Percentiles rank a stretch among this genome's conserved stretches.
Conservation (phyloP, 2,888 invertebrate species). For the Glomeris marginata region DNA sequence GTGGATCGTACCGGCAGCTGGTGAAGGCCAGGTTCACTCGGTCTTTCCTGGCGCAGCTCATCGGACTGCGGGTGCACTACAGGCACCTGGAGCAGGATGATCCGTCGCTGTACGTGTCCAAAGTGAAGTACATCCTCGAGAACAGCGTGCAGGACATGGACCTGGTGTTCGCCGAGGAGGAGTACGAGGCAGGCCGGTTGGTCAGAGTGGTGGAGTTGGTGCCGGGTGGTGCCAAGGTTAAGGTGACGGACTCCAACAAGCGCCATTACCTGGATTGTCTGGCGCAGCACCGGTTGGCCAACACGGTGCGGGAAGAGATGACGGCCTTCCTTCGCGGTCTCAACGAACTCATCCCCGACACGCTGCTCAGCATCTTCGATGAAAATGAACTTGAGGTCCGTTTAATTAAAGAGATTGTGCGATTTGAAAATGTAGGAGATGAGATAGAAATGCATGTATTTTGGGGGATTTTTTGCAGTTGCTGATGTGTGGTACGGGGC, state of each 20-base stretch:
- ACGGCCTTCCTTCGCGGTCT: conserved; percentile 80
- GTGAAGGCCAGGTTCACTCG: conserved; percentile 80
- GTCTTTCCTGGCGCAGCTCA: conserved; percentile 85
- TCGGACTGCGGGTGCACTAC: conserved; percentile 81
- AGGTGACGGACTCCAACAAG: conserved; percentile 59
- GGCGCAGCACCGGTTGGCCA: conserved; percentile 74
- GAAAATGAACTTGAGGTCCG: conserved; percentile 87
- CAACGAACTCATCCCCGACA: conserved; percentile 80
- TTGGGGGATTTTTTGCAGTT: conserved; percentile 51
- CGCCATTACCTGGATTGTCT: conserved; percentile 64
- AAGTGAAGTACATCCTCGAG: conserved; percentile 81
- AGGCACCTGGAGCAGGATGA: conserved; percentile 96
- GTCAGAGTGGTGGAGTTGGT: conserved; percentile 59
- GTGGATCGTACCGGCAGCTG: conserved; percentile 72
- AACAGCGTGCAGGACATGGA: conserved; percentile 80
- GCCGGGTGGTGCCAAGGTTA: conserved; percentile 60
- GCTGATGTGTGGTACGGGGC: conserved; percentile 80
- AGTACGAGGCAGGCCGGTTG: conserved; percentile 67
- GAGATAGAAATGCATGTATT: too few species aligned
- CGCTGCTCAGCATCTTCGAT: conserved; percentile 84
- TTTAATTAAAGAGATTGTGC: conserved; percentile 8
- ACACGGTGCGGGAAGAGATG: conserved; percentile 63
- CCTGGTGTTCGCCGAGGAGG: conserved; percentile 75
- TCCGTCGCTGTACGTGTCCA: conserved; percentile 81
- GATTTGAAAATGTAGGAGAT: too few species aligned